These are phyloP conservation scores for Sphaerophoria taeniata DNA, from an alignment of 2,888 invertebrate genomes.

Conservation along the genomic window DNA sequence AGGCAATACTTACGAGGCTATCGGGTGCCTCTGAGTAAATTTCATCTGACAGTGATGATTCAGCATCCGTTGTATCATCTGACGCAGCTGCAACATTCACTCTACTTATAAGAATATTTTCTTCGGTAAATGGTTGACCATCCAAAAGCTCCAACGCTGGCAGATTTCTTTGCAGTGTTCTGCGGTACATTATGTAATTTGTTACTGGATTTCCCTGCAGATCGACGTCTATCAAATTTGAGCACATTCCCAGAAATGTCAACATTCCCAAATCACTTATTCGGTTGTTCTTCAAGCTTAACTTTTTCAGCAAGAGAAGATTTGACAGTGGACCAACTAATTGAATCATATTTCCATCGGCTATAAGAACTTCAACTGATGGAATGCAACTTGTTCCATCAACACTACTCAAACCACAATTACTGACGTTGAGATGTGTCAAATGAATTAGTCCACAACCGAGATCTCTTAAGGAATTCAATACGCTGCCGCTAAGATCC, in stretches of 20 bases:
- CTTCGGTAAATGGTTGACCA: conserved; percentile 77
- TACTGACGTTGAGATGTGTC: conserved; percentile 84
- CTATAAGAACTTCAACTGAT: conserved; percentile 85
- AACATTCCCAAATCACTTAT: conserved; percentile 80
- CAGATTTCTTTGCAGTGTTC: conserved; percentile 80
- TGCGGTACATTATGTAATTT: conserved; percentile 79
- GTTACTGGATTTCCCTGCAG: conserved; percentile 84
- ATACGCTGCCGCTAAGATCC: conserved; percentile 87
- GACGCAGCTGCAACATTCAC: background rate
- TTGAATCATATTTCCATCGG: conserved; percentile 86
- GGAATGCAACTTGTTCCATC: conserved; percentile 88
- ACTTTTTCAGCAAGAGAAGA: conserved; percentile 82
- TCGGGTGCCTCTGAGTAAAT: conserved; percentile 43
- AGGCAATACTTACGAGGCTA: conserved; percentile 61
- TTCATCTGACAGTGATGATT: conserved; percentile 69
- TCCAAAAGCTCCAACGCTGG: conserved; percentile 82
- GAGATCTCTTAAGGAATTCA: conserved; percentile 87
- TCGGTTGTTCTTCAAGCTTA: conserved; percentile 82
- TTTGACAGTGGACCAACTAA: conserved; percentile 86
- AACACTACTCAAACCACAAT: conserved; percentile 86
- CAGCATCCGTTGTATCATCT: conserved; percentile 58
- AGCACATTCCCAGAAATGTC: conserved; percentile 81
- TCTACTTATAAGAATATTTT: background rate
- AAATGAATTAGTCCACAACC: conserved; percentile 86
- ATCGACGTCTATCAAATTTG: conserved; percentile 84